Evolutionary conservation across 2,888 invertebrate genomes (phyloP), one percentile per base, ranked within the genome.

Genomic region (Germaria angustata): DNA sequence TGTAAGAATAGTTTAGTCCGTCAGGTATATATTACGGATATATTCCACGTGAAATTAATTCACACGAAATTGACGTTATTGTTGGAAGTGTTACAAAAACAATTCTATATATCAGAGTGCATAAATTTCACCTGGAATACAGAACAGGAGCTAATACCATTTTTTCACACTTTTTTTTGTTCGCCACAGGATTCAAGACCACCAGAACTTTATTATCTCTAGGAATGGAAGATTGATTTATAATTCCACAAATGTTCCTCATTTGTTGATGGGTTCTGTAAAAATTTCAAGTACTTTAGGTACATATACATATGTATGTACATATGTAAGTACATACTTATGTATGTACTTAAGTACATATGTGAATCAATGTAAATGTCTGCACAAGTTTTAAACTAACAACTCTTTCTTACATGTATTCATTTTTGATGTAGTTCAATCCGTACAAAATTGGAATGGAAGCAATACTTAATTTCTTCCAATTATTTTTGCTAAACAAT

Each of bases 151-250:
- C n/a, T n/a, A 24, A 80, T 86, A 89, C 88, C 71, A 84, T 84
- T 78, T 87, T 89, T 87, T 88, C 90, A 0, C 88, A 86, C 41
- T 92, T 93, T 92, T 96, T 94, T 89, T 95, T 95, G 86, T 96
- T 96, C 0, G 98, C 96, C 22, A 95, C 96, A 20, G 98, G 98
- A 92, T 98, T 98, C 66, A 98, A 92, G 86, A 98, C 95, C 0
- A 99, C 95, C 0, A 97, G 96, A 0, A 98, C 92, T 84, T 94
- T 94, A 81, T 95, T 94, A 0, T 96, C 95, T 15, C 81, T 51
- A 85, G 93, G 93, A 24, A 92, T 94, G 2, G 97, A 97, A 92
- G 94, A 95, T 86, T 92, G 92, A 34, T 93, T 92, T 0, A 97
- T 96, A 90, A 95, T 95, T 89, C 94, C 92, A 88, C 98, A 97